Evolutionary conservation across 1,140 invertebrate species (phyloP).

Genomic region (Calosoma granatense): DNA sequence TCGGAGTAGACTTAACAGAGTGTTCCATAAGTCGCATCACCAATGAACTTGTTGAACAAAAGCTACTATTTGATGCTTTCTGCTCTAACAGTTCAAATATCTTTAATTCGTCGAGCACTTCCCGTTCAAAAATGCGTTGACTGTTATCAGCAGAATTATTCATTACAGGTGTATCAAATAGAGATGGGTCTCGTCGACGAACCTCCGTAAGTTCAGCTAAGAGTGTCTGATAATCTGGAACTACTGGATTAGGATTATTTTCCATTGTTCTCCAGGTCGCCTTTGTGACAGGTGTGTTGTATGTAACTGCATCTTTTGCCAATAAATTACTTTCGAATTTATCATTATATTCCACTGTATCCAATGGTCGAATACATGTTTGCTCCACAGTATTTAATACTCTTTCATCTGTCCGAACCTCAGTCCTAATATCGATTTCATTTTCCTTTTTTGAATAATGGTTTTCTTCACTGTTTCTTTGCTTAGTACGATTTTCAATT

Average conservation of each 20-base stretch:
- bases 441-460: no score
- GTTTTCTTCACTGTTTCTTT: no score
- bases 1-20: background rate
- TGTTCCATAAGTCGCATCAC: conserved; percentile 23
- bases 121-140: conserved; percentile 18
- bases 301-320: no score
- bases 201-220: conserved; percentile 10
- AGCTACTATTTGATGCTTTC: conserved; percentile 56
- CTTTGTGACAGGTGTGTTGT: no score
- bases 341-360: no score
- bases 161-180: conserved; percentile 11
- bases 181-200: conserved; percentile 12
- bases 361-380: no score
- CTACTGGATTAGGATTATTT: background rate
- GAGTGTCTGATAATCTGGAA: background rate
- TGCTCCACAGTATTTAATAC: no score
- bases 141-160: background rate
- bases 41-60: conserved; percentile 52
- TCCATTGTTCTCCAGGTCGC: background rate
- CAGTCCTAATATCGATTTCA: no score
- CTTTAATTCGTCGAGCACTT: conserved; percentile 30
- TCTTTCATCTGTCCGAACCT: no score
- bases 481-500: no score
- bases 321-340: conserved; percentile 8
- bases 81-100: conserved; percentile 64